Evolutionary conservation across 2,888 invertebrate genomes (phyloP), one percentile per base, ranked within the genome.

Genomic region (Heliconius aoede): DNA sequence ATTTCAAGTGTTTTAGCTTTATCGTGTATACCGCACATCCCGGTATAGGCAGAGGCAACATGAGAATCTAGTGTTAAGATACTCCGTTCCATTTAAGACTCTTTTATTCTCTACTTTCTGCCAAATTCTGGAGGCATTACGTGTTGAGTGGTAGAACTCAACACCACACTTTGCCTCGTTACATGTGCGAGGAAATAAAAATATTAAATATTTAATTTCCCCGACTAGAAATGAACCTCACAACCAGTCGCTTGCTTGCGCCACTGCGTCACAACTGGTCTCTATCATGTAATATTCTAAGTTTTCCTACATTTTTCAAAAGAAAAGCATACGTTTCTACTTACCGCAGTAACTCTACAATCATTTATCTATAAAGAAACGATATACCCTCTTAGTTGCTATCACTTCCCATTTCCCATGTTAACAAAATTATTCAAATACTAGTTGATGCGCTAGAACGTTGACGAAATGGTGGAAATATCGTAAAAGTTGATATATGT

Each of bases 401-500:
- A 60, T 65, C 72, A 40, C 58, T 55, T 30, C 30, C 46, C 36
- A 65, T 65, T 73, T 62, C 76, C n/a, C 55, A 32, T 21, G 24
- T 46, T 55, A 74, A 72, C 67, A 78, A 78, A 72, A 76, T 74
- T 76, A 74, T 78, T 78, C 72, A 78, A 78, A 76, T 55, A 46
- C 40, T 61, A 67, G 77, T 72, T 65, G 74, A 58, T 8, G 72
- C 74, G 40, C 13, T 26, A 72, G 40, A 67, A 55, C 46, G 69
- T 21, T 51, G 24, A 60, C 60, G 64, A 68, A 77, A 79, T 73
- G 46, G 74, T 55, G 58, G 65, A 65, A 75, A 79, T 73, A 77
- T 75, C 77, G 77, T 77, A 75, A 78, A 76, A 76, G 72, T 74
- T 68, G 62, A 69, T 76, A 62, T 67, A 60, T 76, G 73, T 76